These are phyloP conservation scores for Tenodera sinensis DNA, from an alignment of 2,888 invertebrate species.

Conservation along the genomic window DNA sequence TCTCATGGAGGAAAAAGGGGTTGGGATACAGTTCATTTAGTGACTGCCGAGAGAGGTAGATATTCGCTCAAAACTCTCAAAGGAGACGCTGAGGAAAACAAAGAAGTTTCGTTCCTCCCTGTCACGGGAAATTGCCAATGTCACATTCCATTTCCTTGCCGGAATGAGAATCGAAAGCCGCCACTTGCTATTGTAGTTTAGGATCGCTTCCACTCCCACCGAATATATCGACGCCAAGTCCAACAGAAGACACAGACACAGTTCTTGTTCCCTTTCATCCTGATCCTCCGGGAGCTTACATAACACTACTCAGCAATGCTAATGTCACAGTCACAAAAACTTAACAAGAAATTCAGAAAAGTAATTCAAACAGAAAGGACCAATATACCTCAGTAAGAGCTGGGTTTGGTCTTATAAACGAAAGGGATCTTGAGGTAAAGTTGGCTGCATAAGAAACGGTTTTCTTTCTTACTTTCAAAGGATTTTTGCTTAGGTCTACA, in stretches of 20 bases:
- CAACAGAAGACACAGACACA: background rate
- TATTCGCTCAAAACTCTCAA: background rate
- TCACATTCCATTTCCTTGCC: conserved; percentile 28
- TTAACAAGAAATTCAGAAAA: background rate
- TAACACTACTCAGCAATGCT: background rate
- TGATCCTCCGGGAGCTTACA: background rate
- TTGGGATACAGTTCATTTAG: background rate
- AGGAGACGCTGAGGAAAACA: conserved; percentile 17
- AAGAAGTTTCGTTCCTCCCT: conserved; percentile 9
- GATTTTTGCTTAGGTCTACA: too few species aligned
- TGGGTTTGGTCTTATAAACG: background rate
- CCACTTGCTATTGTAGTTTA: background rate
- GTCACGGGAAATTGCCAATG: conserved; percentile 26
- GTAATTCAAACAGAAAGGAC: background rate
- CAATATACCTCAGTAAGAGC: background rate
- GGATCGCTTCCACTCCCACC: background rate
- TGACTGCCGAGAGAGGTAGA: background rate
- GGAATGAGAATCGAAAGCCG: conserved; percentile 25
- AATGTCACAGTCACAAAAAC: background rate
- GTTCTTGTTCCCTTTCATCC: background rate
- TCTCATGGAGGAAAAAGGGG: background rate
- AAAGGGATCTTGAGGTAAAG: background rate
- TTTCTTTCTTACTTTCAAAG: too few species aligned
- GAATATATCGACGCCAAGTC: background rate
- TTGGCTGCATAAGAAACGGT: too few species aligned